Evolutionary conservation across 2,888 invertebrate genomes (phyloP).

Genomic region (Nasonia oneida): DNA sequence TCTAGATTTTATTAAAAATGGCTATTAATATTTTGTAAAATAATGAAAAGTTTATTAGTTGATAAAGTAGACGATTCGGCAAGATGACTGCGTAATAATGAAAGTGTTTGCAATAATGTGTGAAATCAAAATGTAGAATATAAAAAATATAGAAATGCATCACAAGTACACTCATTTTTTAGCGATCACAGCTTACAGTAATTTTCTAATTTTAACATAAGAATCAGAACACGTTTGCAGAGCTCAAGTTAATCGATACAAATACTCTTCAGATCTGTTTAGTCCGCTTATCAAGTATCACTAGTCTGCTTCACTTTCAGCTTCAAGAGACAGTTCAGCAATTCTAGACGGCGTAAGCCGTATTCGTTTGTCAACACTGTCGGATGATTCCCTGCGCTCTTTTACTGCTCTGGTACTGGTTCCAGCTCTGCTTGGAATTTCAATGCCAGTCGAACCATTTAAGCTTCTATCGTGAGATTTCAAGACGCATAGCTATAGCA

Average conservation of each 20-base stretch:
- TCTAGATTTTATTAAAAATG: background rate
- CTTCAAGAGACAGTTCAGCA: background rate
- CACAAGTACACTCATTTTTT: background rate
- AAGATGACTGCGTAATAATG: no score
- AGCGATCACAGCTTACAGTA: background rate
- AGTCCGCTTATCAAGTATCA: slow-evolving; percentile 36
- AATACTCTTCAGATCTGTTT: background rate
- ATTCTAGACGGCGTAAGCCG: background rate
- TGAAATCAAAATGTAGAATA: background rate
- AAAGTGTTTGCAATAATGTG: no score
- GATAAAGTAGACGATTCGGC: no score
- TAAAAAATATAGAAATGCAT: background rate
- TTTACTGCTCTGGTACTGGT: slow-evolving; percentile 52
- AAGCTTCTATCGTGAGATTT: slow-evolving; percentile 54
- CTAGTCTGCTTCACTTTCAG: slow-evolving; percentile 30
- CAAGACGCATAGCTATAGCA: background rate
- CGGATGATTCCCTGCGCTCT: slow-evolving; percentile 14
- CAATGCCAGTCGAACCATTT: slow-evolving; percentile 31
- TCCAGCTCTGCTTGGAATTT: slow-evolving; percentile 40
- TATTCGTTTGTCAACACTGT: slow-evolving; percentile 9
- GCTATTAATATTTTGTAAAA: no score
- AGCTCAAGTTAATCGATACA: background rate
- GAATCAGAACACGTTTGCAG: background rate
- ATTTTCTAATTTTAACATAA: slow-evolving; percentile 1
- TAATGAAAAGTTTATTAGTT: no score